Conservation (phyloP, 2,797 vertebrate genomes). For the Ctenosaura bakeri region DNA sequence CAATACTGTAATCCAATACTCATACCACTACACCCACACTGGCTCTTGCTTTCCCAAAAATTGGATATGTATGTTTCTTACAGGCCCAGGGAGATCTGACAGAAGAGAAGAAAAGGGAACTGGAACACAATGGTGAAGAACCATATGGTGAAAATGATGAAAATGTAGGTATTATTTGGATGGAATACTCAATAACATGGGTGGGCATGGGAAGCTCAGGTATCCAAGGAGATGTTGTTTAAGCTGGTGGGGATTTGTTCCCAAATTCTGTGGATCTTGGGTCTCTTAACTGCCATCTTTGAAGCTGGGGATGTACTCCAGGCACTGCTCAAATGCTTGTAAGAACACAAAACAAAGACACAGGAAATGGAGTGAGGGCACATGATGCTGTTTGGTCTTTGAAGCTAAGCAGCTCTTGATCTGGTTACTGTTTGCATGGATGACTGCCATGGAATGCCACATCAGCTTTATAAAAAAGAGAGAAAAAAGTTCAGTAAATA, state of each 20-base stretch:
- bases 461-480: background rate
- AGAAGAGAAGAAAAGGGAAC: slow-evolving; percentile 87
- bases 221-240: background rate
- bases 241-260: background rate
- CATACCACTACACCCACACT: background rate
- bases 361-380: background rate
- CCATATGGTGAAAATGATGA: slow-evolving; percentile 91
- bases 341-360: background rate
- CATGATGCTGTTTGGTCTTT: background rate
- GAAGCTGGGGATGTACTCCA: background rate
- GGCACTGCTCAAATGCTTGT: background rate
- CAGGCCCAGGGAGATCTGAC: slow-evolving; percentile 93
- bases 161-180: slow-evolving; percentile 80
- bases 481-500: background rate
- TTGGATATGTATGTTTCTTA: slow-evolving; percentile 42
- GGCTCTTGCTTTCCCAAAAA: background rate
- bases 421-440: background rate
- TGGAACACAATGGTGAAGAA: slow-evolving; percentile 88
- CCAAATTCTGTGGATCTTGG: too few relatives aligned
- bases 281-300: background rate
- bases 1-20: too few relatives aligned
- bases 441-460: background rate
- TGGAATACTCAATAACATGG: fast-evolving
- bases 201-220: background rate
- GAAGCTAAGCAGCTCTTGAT: background rate